phyloP scores from a whole-genome alignment of 64 coral and sea anemone genomes.

The Pachyseris speciosa region DNA sequence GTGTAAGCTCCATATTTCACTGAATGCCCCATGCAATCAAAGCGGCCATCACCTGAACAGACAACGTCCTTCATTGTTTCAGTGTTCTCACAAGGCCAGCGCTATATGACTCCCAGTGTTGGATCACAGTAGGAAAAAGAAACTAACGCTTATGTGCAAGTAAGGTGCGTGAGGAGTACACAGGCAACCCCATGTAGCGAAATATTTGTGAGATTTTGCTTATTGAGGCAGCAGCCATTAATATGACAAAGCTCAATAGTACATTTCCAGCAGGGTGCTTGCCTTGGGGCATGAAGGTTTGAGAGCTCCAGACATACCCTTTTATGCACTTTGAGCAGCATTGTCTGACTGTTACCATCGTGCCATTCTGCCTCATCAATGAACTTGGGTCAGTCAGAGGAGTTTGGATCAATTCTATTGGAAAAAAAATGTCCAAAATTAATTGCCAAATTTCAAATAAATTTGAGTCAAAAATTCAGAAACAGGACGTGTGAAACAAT shows the following conservation, averaged over 20 bases:
- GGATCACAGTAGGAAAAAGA: conserved; percentile 14
- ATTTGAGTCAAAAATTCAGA: too few species aligned
- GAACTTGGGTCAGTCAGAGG: not conserved
- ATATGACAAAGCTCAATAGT: conserved; percentile 16
- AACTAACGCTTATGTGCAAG: not conserved
- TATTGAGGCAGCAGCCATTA: conserved; percentile 26
- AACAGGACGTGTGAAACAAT: too few species aligned
- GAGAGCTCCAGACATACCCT: conserved; percentile 7
- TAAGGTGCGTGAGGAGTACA: not conserved
- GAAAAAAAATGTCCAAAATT: too few species aligned
- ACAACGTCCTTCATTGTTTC: conserved; percentile 6
- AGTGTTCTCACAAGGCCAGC: not conserved
- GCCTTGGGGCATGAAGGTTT: conserved; percentile 1
- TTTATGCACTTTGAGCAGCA: not conserved
- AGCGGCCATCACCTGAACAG: conserved; percentile 59
- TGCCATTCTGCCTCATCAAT: conserved; percentile 11
- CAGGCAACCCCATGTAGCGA: conserved; percentile 20
- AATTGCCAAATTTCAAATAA: too few species aligned
- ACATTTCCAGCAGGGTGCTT: conserved; percentile 25
- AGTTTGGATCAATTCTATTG: too few species aligned
- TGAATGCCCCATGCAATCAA: conserved; percentile 60
- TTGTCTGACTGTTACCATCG: conserved; percentile 37
- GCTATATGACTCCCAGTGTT: conserved; percentile 17
- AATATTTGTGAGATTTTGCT: conserved; percentile 16
- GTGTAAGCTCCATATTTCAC: conserved; percentile 61